Evolutionary conservation across 2,888 invertebrate genomes (phyloP).

Genomic region (Pachycephus smyrnensis): DNA sequence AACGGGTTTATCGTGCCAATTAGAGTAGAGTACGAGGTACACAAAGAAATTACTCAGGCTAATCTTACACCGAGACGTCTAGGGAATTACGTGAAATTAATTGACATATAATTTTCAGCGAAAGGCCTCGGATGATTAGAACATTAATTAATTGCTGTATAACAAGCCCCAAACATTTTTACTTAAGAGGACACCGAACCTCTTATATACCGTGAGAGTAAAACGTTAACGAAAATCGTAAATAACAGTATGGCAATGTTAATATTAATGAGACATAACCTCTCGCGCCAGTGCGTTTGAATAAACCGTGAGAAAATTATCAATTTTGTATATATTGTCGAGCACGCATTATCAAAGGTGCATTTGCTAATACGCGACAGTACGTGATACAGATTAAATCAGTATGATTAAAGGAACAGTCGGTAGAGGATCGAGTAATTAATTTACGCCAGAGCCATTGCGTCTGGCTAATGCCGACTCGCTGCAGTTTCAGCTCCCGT

Average conservation of each 20-base stretch:
- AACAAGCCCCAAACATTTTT: neutral
- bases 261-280: neutral
- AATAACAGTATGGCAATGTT: too few relatives aligned
- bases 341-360: neutral
- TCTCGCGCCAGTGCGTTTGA: neutral
- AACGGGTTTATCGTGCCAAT: neutral
- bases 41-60: neutral
- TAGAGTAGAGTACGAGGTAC: neutral
- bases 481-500: neutral
- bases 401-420: neutral
- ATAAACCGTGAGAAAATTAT: neutral
- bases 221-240: too few relatives aligned
- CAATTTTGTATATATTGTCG: neutral
- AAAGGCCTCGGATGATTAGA: neutral
- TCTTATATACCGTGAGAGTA: too few relatives aligned
- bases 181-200: too few relatives aligned
- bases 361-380: neutral
- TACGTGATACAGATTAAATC: neutral
- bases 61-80: neutral
- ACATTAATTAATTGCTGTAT: neutral
- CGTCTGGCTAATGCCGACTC: neutral
- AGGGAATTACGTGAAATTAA: neutral
- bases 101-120: neutral
- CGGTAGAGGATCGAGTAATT: neutral
- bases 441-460: neutral